Evolutionary conservation across 2,888 invertebrate species (phyloP), one percentile per base, ranked within the genome.

Genomic region (Campoplex nolae): DNA sequence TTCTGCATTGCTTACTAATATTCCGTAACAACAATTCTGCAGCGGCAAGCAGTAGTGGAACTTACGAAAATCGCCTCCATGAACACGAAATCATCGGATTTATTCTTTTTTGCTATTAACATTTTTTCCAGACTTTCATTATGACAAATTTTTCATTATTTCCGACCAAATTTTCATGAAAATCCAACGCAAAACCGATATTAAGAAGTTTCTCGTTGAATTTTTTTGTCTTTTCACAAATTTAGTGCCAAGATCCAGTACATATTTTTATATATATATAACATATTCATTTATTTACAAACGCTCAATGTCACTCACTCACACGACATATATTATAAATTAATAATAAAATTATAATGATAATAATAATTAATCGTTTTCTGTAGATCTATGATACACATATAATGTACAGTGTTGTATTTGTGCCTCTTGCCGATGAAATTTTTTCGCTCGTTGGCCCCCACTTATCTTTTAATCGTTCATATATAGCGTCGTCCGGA

Each of bases 381-480:
- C 71, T 87, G 87, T 88, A 76, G 80, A 87, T 79, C 89, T 90
- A 89, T 90, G 76, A 90, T 90, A 90, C 90, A 90, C 81, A 88
- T 81, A 89, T 81, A 89, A 89, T 90, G 85, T 89, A 90, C 89
- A 90, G 78, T 86, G 88, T 87, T 80, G 84, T 88, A 83, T 83
- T 89, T 79, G 78, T 82, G 71, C 42, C 76, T 86, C 85, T 70
- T 73, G 74, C 42, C 62, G 38, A 23, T 51, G 65, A 42, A 71
- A n/a, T 73, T 79, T 79, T 65, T 45, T 74, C 73, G n/a, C 35
- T 9, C n/a, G 54, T 78, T 45, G 38, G 42, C 35, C n/a, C 23
- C 23, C 23, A 70, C 32, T 62, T 13, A 42, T 18, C 35, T 48
- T 62, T 42, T 35, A 2, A 62, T 42, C 28, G 48, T 77, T 54